Evolutionary conservation across 1,140 invertebrate genomes (phyloP).

Genomic region (Camponotus floridanus): DNA sequence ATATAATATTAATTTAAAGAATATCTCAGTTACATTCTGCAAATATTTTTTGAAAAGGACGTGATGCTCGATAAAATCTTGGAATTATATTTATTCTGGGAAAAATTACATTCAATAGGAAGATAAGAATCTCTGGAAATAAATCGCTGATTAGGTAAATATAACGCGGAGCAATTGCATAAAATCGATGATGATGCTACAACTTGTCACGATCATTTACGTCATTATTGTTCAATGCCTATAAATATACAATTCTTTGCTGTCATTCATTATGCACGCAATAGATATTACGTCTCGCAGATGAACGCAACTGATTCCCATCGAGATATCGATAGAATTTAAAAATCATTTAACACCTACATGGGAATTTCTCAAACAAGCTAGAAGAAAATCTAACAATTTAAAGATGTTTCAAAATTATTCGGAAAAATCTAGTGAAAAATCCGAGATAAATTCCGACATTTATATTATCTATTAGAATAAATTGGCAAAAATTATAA

Average conservation of each 20-base stretch:
- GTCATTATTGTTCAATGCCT: constrained; percentile 37
- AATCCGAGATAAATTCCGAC: no score
- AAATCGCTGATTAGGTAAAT: constrained; percentile 48
- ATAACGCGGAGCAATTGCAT: constrained; percentile 28
- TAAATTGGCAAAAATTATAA: no score
- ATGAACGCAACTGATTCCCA: constrained; percentile 40
- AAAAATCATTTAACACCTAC: not conserved
- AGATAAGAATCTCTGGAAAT: constrained; percentile 8
- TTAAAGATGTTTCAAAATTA: not conserved
- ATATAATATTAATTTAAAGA: not conserved
- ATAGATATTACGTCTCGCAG: constrained; percentile 31
- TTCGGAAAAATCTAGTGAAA: no score
- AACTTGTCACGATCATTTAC: constrained; percentile 56
- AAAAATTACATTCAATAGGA: not conserved
- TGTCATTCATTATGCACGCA: constrained; percentile 34
- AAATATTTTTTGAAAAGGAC: not conserved
- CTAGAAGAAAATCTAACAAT: constrained; percentile 1
- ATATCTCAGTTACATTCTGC: not conserved
- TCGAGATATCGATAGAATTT: not conserved
- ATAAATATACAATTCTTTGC: constrained; percentile 57
- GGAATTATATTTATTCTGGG: not conserved
- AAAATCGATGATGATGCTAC: constrained; percentile 29
- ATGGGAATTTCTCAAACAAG: not conserved
- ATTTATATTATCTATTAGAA: no score
- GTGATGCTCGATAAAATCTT: not conserved